These are phyloP conservation scores for Drosophila glabriapex DNA, from an alignment of 2,888 invertebrate species.

Conservation along the genomic window DNA sequence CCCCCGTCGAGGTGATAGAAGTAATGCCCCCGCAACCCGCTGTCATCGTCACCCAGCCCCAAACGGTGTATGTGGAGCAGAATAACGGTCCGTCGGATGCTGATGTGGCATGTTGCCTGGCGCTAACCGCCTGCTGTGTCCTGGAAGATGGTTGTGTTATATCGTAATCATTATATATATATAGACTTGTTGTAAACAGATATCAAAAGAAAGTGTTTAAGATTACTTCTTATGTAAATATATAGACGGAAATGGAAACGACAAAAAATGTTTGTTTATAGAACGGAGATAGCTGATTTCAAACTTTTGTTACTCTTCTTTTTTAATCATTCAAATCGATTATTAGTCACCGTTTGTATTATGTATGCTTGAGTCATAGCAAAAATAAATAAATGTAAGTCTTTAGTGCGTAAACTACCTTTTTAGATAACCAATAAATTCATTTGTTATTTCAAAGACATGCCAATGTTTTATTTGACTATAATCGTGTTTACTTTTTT, in stretches of 20 bases:
- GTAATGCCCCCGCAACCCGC: constrained; percentile 56
- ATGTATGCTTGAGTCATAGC: neutral
- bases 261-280: neutral
- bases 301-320: neutral
- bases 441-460: neutral
- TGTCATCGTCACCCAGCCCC: constrained; percentile 62
- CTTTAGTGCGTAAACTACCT: neutral
- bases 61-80: constrained; percentile 46
- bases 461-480: neutral
- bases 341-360: neutral
- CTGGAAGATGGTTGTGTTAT: constrained; percentile 72
- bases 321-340: neutral
- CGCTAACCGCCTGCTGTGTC: constrained; percentile 64
- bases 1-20: constrained; percentile 51
- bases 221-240: neutral
- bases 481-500: neutral
- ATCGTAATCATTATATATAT: constrained; percentile 5
- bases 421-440: neutral
- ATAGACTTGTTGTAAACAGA: neutral
- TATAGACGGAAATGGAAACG: neutral
- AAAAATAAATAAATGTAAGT: neutral
- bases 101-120: constrained; percentile 63
- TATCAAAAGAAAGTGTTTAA: constrained; percentile 14
- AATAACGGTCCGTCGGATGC: constrained; percentile 32
- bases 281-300: neutral